Evolutionary conservation across 2,888 invertebrate species (phyloP), one percentile per base, ranked within the genome.

Genomic region (Allacma fusca): DNA sequence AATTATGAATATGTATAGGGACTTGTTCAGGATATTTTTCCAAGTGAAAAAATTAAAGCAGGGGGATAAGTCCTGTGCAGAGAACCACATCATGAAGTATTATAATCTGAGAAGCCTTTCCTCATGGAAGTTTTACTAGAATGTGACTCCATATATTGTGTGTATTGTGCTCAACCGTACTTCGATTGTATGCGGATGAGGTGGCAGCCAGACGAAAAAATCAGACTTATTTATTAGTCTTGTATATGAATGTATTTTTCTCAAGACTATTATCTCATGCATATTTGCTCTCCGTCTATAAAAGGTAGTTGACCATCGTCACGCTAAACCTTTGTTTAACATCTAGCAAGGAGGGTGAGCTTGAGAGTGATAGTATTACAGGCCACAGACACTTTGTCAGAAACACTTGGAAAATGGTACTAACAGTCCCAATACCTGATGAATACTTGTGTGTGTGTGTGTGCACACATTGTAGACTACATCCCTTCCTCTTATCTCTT

Each of bases 201-300:
- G 50, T 50, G 50, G 50, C 50, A 16, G 50, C 50, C 50, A 50
- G 50, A 50, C 50, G 50, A 50, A 50, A 50, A 50, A 50, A 50
- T 50, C 50, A 50, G 50, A 50, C 50, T 50, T 50, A 50, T 50
- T 50, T 50, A 50, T 50, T 50, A 50, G 50, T 50, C 50, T 16
- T n/a, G n/a, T 50, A 40, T 40, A 5, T 5, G 50, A 50, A 50
- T 50, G 16, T 13, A 50, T 50, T 50, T 50, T 50, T 50, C n/a
- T n/a, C 50, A 16, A 50, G n/a, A n/a, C 50, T 50, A 50, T 50
- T 50, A 12, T 13, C 19, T 50, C 19, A 4, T 50, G n/a, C 2
- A 13, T 50, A 13, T 50, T 19, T 50, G 50, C 19, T 50, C 50
- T 4, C 1, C 16, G 50, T 50, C 50, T 50, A 50, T 50, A 50